A percentile compares a stretch with the other conserved stretches of the same genome.
phyloP scores from a whole-genome alignment of 23 tunicate species.

The Clavelina lepadiformis region DNA sequence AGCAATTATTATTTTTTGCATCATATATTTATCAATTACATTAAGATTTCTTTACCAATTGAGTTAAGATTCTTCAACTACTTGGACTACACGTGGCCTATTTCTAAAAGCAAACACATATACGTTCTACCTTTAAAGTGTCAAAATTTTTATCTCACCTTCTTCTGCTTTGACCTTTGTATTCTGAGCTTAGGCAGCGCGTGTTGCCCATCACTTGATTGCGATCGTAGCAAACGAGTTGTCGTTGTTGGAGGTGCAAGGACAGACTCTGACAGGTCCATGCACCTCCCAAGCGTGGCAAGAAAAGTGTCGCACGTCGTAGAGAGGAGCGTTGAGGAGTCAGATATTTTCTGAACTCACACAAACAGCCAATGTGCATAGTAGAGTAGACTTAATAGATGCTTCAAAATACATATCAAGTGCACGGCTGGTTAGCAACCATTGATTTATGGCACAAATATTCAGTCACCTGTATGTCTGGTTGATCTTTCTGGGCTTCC shows the following conservation, averaged over 20 bases:
- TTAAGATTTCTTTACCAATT: neutral
- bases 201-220: conserved; percentile 30
- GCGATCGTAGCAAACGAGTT: conserved; percentile 24
- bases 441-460: neutral
- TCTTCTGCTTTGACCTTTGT: conserved; percentile 19
- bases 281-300: conserved; percentile 44
- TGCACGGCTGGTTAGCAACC: neutral
- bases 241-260: conserved; percentile 25
- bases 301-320: conserved; percentile 92
- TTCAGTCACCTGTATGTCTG: conserved; percentile 49
- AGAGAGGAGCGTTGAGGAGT: conserved; percentile 57
- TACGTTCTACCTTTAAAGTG: no score
- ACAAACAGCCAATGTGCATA: neutral
- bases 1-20: neutral
- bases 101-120: no score
- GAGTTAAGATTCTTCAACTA: neutral
- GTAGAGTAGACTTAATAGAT: neutral
- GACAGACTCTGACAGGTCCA: conserved; percentile 46
- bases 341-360: conserved; percentile 34
- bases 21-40: neutral
- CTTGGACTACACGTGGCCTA: no score
- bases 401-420: neutral
- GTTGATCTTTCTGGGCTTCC: conserved; percentile 43
- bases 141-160: conserved; percentile 7
- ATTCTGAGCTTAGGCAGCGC: conserved; percentile 36